phyloP scores from a whole-genome alignment of 2,113 vertebrate genomes.

The Talpa occidentalis region DNA sequence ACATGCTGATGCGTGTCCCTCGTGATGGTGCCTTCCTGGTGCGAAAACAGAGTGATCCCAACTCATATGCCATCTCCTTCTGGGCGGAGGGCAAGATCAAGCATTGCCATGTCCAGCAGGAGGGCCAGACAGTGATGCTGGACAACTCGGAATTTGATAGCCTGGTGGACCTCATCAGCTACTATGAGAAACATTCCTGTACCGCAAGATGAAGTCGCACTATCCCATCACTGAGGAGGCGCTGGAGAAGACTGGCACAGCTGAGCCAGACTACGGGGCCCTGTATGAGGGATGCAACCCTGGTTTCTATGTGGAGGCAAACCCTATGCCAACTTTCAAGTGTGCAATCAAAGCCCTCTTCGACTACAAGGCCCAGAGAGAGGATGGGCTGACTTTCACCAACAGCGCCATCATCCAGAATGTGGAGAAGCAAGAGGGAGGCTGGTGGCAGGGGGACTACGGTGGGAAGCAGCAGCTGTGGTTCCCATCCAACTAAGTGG shows the following conservation, averaged over 20 bases:
- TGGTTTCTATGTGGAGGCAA: slow-evolving; percentile 98
- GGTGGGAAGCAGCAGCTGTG: slow-evolving; percentile 98
- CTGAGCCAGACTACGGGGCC: slow-evolving; percentile 97
- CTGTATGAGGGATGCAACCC: slow-evolving; percentile 97
- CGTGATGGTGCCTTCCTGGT: slow-evolving; percentile 98
- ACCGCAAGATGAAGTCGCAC: slow-evolving; percentile 99
- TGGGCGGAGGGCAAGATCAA: slow-evolving; percentile 99
- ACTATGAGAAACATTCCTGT: slow-evolving; percentile 98
- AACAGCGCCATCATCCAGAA: slow-evolving; percentile 97
- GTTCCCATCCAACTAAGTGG: slow-evolving; percentile 98
- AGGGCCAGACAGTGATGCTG: slow-evolving; percentile 95
- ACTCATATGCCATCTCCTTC: slow-evolving; percentile 98
- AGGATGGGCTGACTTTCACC: slow-evolving; percentile 97
- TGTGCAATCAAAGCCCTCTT: slow-evolving; percentile 97
- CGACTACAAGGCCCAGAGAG: slow-evolving; percentile 98
- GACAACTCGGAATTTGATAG: slow-evolving; percentile 98
- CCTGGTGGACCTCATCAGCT: slow-evolving; percentile 97
- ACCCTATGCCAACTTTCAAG: slow-evolving; percentile 99
- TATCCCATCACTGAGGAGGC: slow-evolving; percentile 99
- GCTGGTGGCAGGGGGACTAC: slow-evolving; percentile 99
- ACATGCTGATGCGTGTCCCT: slow-evolving; percentile 98
- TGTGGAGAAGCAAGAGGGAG: slow-evolving; percentile 98
- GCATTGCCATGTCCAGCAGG: slow-evolving; percentile 98
- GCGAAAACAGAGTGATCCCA: slow-evolving; percentile 95
- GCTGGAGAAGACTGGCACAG: slow-evolving; percentile 98